Evolutionary conservation across 2,113 vertebrate genomes (phyloP), one percentile per base, ranked within the genome.

Genomic region (Entomyzon cyanotis): DNA sequence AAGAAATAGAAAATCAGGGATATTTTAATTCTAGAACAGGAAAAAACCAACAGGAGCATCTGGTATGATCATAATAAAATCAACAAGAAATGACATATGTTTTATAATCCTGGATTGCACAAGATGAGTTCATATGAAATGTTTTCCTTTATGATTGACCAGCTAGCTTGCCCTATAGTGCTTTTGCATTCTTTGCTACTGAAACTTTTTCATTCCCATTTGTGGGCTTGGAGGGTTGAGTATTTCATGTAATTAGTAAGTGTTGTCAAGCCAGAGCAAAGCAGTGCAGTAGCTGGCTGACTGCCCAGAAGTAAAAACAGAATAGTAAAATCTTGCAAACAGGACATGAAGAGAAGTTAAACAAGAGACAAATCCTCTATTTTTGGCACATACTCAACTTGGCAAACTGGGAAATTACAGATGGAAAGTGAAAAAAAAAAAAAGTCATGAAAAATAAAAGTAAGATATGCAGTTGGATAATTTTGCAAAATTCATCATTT

Each of bases 261-360:
- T 56, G 89, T 87, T 97, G 84, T 96, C 95, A 96, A 97, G 91
- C 76, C 75, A 91, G 52, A 91, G 84, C 14, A 96, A 90, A 94
- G 84, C 64, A 88, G 62, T 85, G 64, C 81, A 77, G 59, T 78
- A 91, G 62, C 47, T 97, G 96, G 96, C 95, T 91, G 65, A 63
- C 53, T 84, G 96, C 96, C 95, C 87, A 91, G 94, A 78, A 96
- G 49, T 65, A 87, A 71, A 96, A 96, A 94, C 50, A 95, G 86
- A 95, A 93, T 67, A 95, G 95, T 87, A 96, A 93, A 96, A 93
- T 97, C 95, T 87, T 96, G 88, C 86, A 97, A 96, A 96, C 75
- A 90, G 92, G 68, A 96, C 70, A 94, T 87, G 89, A 96, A 93
- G 53, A 95, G 75, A 96, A 97, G 95, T 93, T 96, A 95, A 97